phyloP scores from a whole-genome alignment of 2,113 vertebrate genomes.

The Apodemus speciosus region DNA sequence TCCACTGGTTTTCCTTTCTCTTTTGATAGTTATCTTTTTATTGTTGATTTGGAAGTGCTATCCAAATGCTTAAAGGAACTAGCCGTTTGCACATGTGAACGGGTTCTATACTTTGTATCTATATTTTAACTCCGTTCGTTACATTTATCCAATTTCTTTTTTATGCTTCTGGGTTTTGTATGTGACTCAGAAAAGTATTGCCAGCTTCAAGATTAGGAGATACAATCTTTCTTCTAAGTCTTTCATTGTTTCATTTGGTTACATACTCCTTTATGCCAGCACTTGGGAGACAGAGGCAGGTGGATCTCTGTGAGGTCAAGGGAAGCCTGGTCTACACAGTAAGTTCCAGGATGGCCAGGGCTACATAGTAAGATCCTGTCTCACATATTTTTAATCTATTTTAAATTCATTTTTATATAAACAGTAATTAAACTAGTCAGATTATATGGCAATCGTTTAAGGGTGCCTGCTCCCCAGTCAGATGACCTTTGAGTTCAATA shows the following conservation, averaged over 20 bases:
- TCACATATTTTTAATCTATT: background rate
- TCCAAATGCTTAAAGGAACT: constrained; percentile 4
- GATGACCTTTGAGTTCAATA: background rate
- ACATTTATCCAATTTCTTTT: background rate
- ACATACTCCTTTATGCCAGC: background rate
- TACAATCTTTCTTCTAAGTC: constrained; percentile 1
- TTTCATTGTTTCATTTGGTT: background rate
- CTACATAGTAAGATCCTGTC: background rate
- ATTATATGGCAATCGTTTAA: background rate
- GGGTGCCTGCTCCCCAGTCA: background rate
- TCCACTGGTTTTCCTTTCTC: background rate
- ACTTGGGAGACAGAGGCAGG: background rate
- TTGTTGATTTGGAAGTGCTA: constrained; percentile 13
- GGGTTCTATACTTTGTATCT: background rate
- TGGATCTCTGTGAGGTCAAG: background rate
- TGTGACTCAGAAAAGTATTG: background rate
- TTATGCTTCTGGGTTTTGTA: background rate
- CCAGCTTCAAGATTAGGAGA: background rate
- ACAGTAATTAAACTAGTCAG: background rate
- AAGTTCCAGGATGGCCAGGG: background rate
- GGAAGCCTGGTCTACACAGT: background rate
- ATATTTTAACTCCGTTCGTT: background rate
- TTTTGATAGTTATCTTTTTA: constrained; percentile 18
- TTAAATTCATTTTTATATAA: background rate
- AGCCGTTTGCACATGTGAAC: background rate